phyloP scores from a whole-genome alignment of 2,797 vertebrate genomes.

The Propithecus deckenii region DNA sequence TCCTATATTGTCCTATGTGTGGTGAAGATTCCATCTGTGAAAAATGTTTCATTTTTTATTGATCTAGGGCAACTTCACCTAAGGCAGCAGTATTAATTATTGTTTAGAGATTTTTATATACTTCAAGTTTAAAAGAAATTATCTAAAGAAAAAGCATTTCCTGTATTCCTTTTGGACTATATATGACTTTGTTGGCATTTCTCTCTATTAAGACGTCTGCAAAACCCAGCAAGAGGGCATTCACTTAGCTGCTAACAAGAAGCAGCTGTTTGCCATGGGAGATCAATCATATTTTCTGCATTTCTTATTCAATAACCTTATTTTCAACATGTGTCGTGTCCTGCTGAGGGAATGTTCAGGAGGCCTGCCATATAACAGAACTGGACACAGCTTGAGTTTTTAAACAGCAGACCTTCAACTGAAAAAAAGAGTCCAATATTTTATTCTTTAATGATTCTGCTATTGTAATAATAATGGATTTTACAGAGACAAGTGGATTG shows the following conservation, averaged over 20 bases:
- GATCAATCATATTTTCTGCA: slow-evolving; percentile 71
- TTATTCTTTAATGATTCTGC: slow-evolving; percentile 57
- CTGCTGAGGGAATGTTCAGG: slow-evolving; percentile 71
- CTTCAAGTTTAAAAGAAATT: slow-evolving; percentile 37
- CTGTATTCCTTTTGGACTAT: not conserved
- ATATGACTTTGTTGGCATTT: slow-evolving; percentile 21
- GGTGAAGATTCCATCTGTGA: not conserved
- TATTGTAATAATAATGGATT: slow-evolving; percentile 45
- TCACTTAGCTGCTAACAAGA: slow-evolving; percentile 76
- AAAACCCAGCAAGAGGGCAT: slow-evolving; percentile 58
- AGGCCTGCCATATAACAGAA: slow-evolving; percentile 47
- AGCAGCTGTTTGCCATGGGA: slow-evolving; percentile 75
- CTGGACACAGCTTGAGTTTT: slow-evolving; percentile 61
- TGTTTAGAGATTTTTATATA: not conserved
- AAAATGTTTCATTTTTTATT: not conserved
- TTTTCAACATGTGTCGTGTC: slow-evolving; percentile 70
- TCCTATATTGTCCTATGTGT: not conserved
- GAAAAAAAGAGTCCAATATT: slow-evolving; percentile 34
- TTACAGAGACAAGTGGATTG: slow-evolving; percentile 12
- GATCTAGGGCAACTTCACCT: not conserved
- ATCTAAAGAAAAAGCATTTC: slow-evolving; percentile 41
- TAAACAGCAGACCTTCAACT: slow-evolving; percentile 4
- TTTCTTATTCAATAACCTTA: slow-evolving; percentile 73
- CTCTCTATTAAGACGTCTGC: not conserved
- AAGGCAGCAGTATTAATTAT: not conserved